Evolutionary conservation across 1,140 invertebrate species (phyloP), one percentile per base, ranked within the genome.

Genomic region (Procambarus virginalis): DNA sequence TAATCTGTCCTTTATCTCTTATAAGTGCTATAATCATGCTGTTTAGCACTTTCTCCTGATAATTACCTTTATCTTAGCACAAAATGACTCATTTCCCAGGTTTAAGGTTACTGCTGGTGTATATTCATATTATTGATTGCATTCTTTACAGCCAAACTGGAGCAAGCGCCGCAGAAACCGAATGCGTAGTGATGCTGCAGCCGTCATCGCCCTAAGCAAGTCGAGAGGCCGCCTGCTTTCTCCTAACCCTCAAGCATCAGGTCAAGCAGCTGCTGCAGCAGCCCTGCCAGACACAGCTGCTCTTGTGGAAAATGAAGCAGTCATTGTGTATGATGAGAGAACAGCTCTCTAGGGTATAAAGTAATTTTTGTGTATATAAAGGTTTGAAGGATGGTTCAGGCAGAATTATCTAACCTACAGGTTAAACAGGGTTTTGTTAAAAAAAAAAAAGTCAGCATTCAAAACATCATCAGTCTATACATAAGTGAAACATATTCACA

Each of bases 321-420:
- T 84, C 17, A 84, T 89, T 17, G 88, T 89, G 2, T 89, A 89
- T 60, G 88, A 89, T 64, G 88, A 89, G 75, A 84, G 88, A 76
- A 89, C 88, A 3, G 88, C 88, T n/a, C 76, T 89, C 49, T 89
- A 84, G 49, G 22, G 20, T 10, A 34, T 20, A 34, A 8, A 8
- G n/a, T 34, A 20, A 8, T 34, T 9, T 10, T 73, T 34, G 20
- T 73, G 22, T 73, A 73, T 34, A 34, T 9, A 73, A 73, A 6
- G 6, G 68, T 4, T 68, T 34, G 22, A 9, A 73, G 60, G 12
- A 64, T 12, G 60, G 4, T 64, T 64, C 14, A 20, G 12, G 2
- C 4, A 64, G 17, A 17, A 58, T 58, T 34, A 34, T 34, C 34
- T 34, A 34, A 34, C 34, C 34, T 34, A 34, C 34, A 34, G 34